phyloP scores from a whole-genome alignment of 1,140 invertebrate species.

The Charaxes varanes region DNA sequence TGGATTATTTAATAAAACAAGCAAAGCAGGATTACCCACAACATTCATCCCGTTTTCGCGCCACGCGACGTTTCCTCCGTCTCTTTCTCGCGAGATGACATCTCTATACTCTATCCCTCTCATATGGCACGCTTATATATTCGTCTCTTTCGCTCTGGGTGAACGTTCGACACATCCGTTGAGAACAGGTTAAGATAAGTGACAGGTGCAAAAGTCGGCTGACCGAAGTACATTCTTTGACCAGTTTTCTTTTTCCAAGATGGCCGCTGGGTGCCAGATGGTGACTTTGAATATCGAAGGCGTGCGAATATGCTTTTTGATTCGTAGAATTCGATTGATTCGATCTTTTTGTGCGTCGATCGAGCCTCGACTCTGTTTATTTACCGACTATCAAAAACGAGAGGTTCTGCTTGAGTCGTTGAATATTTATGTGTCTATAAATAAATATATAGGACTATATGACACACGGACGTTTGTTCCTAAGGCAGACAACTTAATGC shows the following conservation, averaged over 20 bases:
- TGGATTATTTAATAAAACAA: constrained; percentile 39
- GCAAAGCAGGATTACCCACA: constrained; percentile 17
- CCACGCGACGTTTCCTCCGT: constrained; percentile 41
- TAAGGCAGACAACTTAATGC: too few relatives aligned
- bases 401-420: too few relatives aligned
- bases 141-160: constrained; percentile 33
- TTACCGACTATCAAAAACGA: too few relatives aligned
- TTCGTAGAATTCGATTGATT: constrained; percentile 3
- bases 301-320: constrained; percentile 5
- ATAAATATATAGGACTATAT: too few relatives aligned
- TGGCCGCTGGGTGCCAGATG: constrained; percentile 18
- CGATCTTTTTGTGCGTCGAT: too few relatives aligned
- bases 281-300: constrained; percentile 3
- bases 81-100: constrained; percentile 7
- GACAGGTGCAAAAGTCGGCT: constrained; percentile 51
- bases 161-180: constrained; percentile 48
- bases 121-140: constrained; percentile 42
- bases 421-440: too few relatives aligned
- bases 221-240: constrained; percentile 35
- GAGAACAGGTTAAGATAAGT: constrained; percentile 36
- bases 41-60: constrained; percentile 26
- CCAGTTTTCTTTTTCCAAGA: constrained; percentile 36
- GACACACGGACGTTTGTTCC: too few relatives aligned
- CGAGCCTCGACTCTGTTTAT: too few relatives aligned
- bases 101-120: constrained; percentile 20